Conservation (phyloP, 2,113 vertebrate genomes). For the Nicator chloris region DNA sequence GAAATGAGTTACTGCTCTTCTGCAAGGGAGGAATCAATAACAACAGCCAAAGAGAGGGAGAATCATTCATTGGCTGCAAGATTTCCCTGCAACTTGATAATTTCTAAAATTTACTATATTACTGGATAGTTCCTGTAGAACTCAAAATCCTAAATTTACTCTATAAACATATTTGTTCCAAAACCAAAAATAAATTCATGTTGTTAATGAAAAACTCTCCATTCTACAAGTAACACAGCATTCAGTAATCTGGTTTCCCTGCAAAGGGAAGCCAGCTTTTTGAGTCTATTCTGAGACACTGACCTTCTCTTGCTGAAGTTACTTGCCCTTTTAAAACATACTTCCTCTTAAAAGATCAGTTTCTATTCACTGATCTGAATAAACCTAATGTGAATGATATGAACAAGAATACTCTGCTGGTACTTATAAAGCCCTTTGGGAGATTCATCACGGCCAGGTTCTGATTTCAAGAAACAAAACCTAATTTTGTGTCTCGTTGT, state of each 20-base stretch:
- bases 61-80: neutral
- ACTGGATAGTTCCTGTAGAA: neutral
- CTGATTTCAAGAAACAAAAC: neutral
- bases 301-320: neutral
- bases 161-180: neutral
- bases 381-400: neutral
- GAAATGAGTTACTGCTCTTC: neutral
- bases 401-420: neutral
- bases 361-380: neutral
- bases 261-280: neutral
- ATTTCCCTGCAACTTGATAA: neutral
- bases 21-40: neutral
- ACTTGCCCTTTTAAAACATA: neutral
- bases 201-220: neutral
- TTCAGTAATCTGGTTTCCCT: neutral
- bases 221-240: neutral
- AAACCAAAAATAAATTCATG: neutral
- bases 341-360: neutral
- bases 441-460: neutral
- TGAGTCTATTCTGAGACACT: neutral
- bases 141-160: neutral
- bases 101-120: neutral
- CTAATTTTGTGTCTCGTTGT: neutral
- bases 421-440: neutral
- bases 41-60: neutral